Percentiles rank a stretch among this genome's conserved stretches.
Evolutionary conservation across 2,888 invertebrate genomes (phyloP).

Genomic region (Orthosia incerta): DNA sequence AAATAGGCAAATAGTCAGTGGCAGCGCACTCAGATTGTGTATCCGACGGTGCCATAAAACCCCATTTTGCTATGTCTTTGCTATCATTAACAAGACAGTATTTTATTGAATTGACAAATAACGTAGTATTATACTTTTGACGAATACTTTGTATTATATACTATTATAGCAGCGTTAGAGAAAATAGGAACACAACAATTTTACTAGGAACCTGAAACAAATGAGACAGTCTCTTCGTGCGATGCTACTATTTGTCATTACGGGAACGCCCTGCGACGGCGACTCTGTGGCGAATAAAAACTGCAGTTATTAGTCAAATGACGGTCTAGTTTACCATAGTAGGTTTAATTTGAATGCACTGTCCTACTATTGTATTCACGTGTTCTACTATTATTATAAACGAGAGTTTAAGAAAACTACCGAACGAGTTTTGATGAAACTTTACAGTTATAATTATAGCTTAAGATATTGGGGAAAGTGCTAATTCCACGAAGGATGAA

Average conservation of each 20-base stretch:
- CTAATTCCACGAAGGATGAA: no score
- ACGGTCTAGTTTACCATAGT: neutral
- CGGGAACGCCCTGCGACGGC: neutral
- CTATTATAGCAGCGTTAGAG: neutral
- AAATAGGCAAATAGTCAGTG: no score
- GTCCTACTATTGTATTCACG: no score
- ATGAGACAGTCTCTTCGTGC: constrained; percentile 16
- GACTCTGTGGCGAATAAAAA: constrained; percentile 23
- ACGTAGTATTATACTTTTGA: neutral
- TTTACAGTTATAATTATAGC: no score
- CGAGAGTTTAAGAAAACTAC: no score
- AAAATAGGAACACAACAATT: constrained; percentile 10
- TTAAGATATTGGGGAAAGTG: no score
- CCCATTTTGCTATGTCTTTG: no score
- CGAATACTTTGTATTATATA: no score
- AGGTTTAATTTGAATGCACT: neutral
- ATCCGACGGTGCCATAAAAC: no score
- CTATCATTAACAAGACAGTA: neutral
- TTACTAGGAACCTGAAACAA: constrained; percentile 17
- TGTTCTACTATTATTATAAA: no score
- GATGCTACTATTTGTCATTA: constrained; percentile 32
- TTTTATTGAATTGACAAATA: neutral
- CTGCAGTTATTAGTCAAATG: constrained; percentile 30
- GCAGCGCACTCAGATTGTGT: no score
- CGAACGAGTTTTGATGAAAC: no score